Percentiles rank a stretch among this genome's conserved stretches.
Evolutionary conservation across 2,113 vertebrate genomes (phyloP).

Genomic region (Rhabdornis inornatus): DNA sequence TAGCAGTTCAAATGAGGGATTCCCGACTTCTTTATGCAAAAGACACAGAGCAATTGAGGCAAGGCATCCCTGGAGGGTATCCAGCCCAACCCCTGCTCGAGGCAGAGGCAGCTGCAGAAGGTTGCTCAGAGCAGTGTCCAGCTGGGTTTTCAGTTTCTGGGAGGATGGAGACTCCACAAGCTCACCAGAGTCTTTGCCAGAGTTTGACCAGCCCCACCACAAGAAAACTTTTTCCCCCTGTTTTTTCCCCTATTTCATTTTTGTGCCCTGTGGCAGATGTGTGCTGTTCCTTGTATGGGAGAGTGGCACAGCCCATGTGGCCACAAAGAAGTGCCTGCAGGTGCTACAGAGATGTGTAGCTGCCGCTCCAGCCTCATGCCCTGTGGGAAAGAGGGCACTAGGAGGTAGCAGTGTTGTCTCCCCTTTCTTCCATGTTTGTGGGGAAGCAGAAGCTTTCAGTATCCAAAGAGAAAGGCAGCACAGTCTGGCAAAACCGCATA

Average conservation of each 20-base stretch:
- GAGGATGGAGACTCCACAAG: not conserved
- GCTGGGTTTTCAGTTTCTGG: not conserved
- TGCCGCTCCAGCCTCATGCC: not conserved
- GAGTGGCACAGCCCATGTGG: not conserved
- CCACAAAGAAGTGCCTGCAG: not conserved
- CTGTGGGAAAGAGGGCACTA: not conserved
- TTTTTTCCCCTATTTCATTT: not conserved
- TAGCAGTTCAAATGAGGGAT: not conserved
- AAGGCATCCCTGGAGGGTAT: not conserved
- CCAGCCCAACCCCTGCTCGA: not conserved
- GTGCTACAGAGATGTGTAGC: not conserved
- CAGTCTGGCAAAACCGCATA: fast-evolving
- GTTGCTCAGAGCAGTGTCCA: not conserved
- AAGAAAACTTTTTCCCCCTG: not conserved
- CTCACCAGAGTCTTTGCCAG: not conserved
- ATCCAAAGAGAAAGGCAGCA: not conserved
- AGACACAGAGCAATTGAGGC: not conserved
- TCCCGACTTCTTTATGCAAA: not conserved
- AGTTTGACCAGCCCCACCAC: not conserved
- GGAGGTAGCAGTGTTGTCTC: not conserved
- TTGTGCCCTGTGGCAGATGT: not conserved
- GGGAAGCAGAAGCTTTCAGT: not conserved
- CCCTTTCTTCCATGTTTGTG: not conserved
- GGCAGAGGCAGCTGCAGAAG: not conserved
- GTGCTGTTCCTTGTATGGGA: not conserved